phyloP scores from a whole-genome alignment of 2,113 vertebrate species.

The Ictidomys tridecemlineatus region DNA sequence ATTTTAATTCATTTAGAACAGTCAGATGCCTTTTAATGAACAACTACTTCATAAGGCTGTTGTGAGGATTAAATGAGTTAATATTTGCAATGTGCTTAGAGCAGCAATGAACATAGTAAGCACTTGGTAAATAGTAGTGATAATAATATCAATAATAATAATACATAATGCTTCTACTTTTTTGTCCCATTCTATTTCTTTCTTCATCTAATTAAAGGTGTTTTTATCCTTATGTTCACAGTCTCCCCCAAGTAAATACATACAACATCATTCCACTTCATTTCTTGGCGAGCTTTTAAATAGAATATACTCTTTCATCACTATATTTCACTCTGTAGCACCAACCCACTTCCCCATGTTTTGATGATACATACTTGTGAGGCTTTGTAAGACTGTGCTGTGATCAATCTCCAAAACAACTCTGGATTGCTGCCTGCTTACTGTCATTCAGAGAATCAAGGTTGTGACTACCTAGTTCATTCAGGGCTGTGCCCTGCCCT shows the following conservation, averaged over 20 bases:
- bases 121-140: slow-evolving; percentile 28
- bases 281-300: slow-evolving; percentile 17
- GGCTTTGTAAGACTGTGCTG: slow-evolving; percentile 1
- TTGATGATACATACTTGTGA: not conserved
- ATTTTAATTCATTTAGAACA: not conserved
- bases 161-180: slow-evolving; percentile 1
- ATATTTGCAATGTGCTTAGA: slow-evolving; percentile 20
- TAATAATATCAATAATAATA: not conserved
- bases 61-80: slow-evolving; percentile 34
- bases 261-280: not conserved
- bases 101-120: slow-evolving; percentile 7
- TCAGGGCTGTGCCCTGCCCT: not conserved
- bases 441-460: slow-evolving; percentile 36
- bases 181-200: slow-evolving; percentile 44
- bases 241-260: not conserved
- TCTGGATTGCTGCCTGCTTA: not conserved
- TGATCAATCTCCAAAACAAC: not conserved
- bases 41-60: not conserved
- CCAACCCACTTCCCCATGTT: not conserved
- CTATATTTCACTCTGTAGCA: slow-evolving; percentile 8
- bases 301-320: slow-evolving; percentile 2
- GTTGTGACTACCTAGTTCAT: not conserved
- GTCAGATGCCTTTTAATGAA: not conserved
- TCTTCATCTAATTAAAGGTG: slow-evolving; percentile 48
- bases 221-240: slow-evolving; percentile 37